A percentile compares a stretch with the other conserved stretches of the same genome.
phyloP scores from a whole-genome alignment of 2,888 invertebrate species.

The Dicycla oo region DNA sequence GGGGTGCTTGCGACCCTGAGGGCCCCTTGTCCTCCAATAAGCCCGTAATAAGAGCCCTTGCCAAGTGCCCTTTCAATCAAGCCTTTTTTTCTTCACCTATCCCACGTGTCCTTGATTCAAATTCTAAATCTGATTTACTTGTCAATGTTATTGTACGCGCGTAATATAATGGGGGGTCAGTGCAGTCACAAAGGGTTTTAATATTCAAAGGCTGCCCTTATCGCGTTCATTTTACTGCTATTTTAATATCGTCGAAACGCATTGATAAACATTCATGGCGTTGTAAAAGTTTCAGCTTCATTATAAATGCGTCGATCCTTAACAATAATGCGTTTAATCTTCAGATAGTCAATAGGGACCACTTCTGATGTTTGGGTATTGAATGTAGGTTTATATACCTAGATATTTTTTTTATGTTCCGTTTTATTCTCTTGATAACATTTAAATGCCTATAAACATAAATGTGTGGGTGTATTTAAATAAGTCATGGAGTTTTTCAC shows the following conservation, averaged over 20 bases:
- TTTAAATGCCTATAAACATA: constrained; percentile 59
- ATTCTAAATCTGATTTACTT: constrained; percentile 85
- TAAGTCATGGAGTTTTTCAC: constrained; percentile 69
- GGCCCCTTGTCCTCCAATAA: constrained; percentile 86
- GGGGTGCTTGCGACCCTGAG: constrained; percentile 78
- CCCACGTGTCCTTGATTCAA: constrained; percentile 88
- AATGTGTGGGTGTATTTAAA: constrained; percentile 59
- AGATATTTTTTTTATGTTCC: constrained; percentile 57
- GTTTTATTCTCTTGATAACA: constrained; percentile 63
- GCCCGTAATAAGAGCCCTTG: constrained; percentile 84
- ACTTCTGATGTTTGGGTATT: constrained; percentile 41
- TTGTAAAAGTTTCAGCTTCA: constrained; percentile 77
- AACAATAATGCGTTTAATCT: constrained; percentile 50
- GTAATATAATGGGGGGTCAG: constrained; percentile 84
- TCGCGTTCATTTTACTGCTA: constrained; percentile 77
- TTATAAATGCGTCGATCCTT: constrained; percentile 54
- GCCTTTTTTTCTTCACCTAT: constrained; percentile 82
- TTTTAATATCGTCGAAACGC: constrained; percentile 79
- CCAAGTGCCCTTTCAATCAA: constrained; percentile 83
- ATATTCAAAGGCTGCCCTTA: constrained; percentile 81
- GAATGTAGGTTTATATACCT: constrained; percentile 45
- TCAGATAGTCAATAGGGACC: constrained; percentile 33
- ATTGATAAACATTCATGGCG: constrained; percentile 81
- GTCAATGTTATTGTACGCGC: constrained; percentile 80
- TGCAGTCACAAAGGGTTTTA: constrained; percentile 74